Percentiles rank a stretch among this genome's conserved stretches.
Conservation (phyloP, 2,797 vertebrate genomes). For the Momotus momota region DNA sequence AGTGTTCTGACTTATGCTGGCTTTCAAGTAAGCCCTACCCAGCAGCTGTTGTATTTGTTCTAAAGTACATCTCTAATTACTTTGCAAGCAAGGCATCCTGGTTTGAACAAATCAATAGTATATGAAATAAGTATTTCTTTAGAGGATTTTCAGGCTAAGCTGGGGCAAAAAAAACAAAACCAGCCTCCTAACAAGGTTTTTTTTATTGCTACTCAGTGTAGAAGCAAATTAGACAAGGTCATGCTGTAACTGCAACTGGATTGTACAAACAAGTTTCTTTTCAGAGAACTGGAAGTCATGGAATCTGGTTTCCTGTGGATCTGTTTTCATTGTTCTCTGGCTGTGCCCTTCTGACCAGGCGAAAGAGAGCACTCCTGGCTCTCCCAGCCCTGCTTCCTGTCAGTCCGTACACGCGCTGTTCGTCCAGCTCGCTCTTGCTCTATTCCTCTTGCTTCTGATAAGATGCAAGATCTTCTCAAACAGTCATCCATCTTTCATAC, state of each 20-base stretch:
- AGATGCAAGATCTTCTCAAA: neutral
- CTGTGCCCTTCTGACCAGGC: neutral
- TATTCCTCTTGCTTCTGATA: neutral
- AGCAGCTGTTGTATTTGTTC: neutral
- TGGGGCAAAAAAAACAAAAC: neutral
- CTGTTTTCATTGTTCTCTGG: neutral
- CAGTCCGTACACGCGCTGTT: neutral
- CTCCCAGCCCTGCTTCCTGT: neutral
- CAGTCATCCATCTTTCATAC: neutral
- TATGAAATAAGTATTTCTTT: slow-evolving; percentile 18
- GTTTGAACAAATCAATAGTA: slow-evolving; percentile 24
- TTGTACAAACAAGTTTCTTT: slow-evolving; percentile 1
- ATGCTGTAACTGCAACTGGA: slow-evolving; percentile 13
- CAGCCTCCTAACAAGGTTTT: neutral
- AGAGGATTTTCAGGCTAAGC: slow-evolving; percentile 20
- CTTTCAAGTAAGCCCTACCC: neutral
- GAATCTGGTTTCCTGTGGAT: neutral
- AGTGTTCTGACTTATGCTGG: neutral
- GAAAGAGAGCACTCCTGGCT: neutral
- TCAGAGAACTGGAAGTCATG: neutral
- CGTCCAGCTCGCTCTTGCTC: neutral
- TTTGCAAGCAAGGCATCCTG: neutral
- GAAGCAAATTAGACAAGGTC: slow-evolving; percentile 30
- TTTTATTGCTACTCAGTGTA: neutral
- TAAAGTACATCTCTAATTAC: neutral